phyloP scores from a whole-genome alignment of 2,888 invertebrate species.

The Sabatieria punctata region DNA sequence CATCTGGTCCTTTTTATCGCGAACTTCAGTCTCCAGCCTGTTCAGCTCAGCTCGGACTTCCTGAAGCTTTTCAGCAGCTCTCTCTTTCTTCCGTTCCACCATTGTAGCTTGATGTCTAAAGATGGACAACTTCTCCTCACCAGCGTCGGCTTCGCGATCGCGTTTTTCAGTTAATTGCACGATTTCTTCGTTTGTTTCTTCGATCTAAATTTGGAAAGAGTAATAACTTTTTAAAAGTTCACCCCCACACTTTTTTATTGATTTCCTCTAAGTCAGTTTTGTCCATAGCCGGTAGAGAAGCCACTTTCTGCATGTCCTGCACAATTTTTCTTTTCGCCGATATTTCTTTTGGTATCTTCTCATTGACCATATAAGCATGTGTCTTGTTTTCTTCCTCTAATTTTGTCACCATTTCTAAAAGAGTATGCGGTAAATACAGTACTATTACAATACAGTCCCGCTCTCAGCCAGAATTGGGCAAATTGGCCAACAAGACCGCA shows the following conservation, averaged over 20 bases:
- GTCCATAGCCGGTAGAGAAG: slow-evolving; percentile 48
- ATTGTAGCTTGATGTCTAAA: slow-evolving; percentile 49
- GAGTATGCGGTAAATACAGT: neutral
- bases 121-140: slow-evolving; percentile 56
- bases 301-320: slow-evolving; percentile 50
- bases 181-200: slow-evolving; percentile 43
- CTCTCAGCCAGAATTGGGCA: too few relatives aligned
- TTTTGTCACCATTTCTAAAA: slow-evolving; percentile 47
- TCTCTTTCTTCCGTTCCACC: slow-evolving; percentile 59
- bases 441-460: too few relatives aligned
- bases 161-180: slow-evolving; percentile 54
- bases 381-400: slow-evolving; percentile 58
- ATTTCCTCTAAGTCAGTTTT: slow-evolving; percentile 48
- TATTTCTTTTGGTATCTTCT: slow-evolving; percentile 59
- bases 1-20: slow-evolving; percentile 38
- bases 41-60: slow-evolving; percentile 48
- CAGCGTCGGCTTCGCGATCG: slow-evolving; percentile 46
- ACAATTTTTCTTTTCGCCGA: slow-evolving; percentile 47
- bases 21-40: slow-evolving; percentile 45
- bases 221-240: slow-evolving; percentile 6
- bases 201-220: slow-evolving; percentile 31
- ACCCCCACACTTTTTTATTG: slow-evolving; percentile 48
- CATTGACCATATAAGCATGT: slow-evolving; percentile 54
- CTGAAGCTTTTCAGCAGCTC: slow-evolving; percentile 50
- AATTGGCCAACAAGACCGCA: too few relatives aligned